phyloP scores from a whole-genome alignment of 2,113 vertebrate species.

The Stegostoma tigrinum region DNA sequence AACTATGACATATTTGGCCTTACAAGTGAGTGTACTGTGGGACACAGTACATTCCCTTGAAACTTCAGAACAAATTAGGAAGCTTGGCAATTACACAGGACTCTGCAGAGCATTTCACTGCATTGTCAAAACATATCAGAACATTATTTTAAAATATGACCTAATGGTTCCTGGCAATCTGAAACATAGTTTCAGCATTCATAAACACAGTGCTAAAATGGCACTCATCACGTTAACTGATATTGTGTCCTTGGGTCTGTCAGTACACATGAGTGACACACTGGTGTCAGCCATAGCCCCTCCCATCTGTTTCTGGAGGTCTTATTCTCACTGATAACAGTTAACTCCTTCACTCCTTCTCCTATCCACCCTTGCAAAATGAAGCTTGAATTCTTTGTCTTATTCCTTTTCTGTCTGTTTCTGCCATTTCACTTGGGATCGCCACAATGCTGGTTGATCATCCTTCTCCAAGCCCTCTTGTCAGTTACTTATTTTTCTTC shows the following conservation, averaged over 20 bases:
- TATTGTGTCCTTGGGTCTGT: background rate
- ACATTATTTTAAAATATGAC: constrained; percentile 33
- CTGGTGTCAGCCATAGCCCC: background rate
- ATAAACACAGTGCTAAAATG: background rate
- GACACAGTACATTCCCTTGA: too few species aligned
- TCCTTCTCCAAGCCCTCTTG: background rate
- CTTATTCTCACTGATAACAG: background rate
- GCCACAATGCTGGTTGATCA: background rate
- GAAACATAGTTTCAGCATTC: constrained; percentile 20
- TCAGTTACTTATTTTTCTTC: background rate
- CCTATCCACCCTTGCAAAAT: background rate
- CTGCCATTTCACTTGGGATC: too few species aligned
- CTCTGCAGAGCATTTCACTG: background rate
- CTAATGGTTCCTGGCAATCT: background rate
- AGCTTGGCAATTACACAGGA: background rate
- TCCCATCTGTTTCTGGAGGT: background rate
- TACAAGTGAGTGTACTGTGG: background rate
- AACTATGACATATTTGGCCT: background rate
- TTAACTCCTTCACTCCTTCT: background rate
- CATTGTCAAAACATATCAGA: constrained; percentile 5
- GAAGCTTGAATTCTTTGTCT: background rate
- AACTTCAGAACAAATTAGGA: background rate
- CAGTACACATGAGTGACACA: background rate
- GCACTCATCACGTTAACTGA: background rate
- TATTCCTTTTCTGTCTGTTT: background rate